phyloP scores from a whole-genome alignment of 2,113 vertebrate genomes.

The Chionomys nivalis region DNA sequence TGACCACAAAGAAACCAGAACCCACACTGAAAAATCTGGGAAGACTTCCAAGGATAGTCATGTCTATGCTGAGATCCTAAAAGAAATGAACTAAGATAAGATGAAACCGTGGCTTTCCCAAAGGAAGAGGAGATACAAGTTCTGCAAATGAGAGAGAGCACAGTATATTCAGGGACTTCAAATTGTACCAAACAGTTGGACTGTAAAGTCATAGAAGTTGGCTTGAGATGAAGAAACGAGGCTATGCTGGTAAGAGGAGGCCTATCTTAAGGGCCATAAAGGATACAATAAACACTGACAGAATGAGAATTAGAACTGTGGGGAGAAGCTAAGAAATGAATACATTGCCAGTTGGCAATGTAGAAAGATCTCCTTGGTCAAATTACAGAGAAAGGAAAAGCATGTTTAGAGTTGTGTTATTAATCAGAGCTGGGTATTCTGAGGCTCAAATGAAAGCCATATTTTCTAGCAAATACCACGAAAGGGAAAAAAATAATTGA shows the following conservation, averaged over 20 bases:
- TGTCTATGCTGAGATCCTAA: not conserved
- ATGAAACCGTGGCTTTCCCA: not conserved
- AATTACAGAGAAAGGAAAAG: not conserved
- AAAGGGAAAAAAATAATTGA: not conserved
- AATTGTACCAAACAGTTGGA: not conserved
- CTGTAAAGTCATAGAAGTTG: not conserved
- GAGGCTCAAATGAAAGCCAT: not conserved
- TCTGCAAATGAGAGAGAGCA: not conserved
- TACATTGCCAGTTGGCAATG: not conserved
- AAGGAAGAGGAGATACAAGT: not conserved
- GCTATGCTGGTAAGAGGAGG: not conserved
- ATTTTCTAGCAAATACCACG: not conserved
- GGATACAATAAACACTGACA: not conserved
- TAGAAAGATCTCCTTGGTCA: not conserved
- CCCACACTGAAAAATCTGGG: not conserved
- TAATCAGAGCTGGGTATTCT: not conserved
- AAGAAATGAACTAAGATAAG: not conserved
- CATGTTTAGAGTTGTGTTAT: not conserved
- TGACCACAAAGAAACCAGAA: not conserved
- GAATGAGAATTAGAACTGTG: not conserved
- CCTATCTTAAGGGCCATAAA: not conserved
- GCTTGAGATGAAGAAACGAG: not conserved
- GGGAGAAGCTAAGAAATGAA: not conserved
- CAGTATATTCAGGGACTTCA: not conserved
- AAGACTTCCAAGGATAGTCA: not conserved